Evolutionary conservation across 2,113 vertebrate genomes (phyloP), one percentile per base, ranked within the genome.

Genomic region (Haemorhous mexicanus): DNA sequence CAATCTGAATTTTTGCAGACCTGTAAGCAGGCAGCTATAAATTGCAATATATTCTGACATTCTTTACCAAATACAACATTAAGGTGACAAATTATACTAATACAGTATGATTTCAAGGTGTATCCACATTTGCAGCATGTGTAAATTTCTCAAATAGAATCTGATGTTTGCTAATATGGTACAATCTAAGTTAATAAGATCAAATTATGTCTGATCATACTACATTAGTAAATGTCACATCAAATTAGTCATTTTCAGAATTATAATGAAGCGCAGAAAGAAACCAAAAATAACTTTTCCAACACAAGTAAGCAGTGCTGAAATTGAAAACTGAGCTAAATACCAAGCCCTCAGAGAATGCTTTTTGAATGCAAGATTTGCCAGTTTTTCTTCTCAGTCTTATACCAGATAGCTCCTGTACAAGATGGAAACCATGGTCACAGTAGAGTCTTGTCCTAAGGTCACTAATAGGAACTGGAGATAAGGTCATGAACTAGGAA

Each of bases 151-250:
- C 95, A 97, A 96, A 96, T 96, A 93, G 95, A 95, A 96, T 64
- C 89, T 37, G 84, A 97, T 97, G 96, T 97, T 97, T 97, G 93
- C 97, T 97, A 97, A 97, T 97, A 97, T 23, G 84, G 89, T 93
- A 93, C 72, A 62, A 97, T 97, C 95, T 92, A 37, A 97, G 96
- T 95, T 97, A 97, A 97, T 97, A 97, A 95, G 95, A 97, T 97
- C 97, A 97, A 97, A 97, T 97, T 97, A 97, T 94, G 70, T 94
- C 97, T 97, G 91, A 97, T 97, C 97, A 97, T 96, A 97, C 95
- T 94, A 95, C 93, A 97, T 97, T 97, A 97, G 97, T 90, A 96
- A 94, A 94, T 92, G 96, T 97, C 97, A 97, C 94, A 96, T 97
- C 97, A 97, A 96, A 97, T 97, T 97, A 97, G 94, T 94, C 94